A percentile compares a stretch with the other conserved stretches of the same genome.
These are phyloP conservation scores for Rachycentron canadum DNA, from an alignment of 2,797 vertebrate species.

Conservation along the genomic window DNA sequence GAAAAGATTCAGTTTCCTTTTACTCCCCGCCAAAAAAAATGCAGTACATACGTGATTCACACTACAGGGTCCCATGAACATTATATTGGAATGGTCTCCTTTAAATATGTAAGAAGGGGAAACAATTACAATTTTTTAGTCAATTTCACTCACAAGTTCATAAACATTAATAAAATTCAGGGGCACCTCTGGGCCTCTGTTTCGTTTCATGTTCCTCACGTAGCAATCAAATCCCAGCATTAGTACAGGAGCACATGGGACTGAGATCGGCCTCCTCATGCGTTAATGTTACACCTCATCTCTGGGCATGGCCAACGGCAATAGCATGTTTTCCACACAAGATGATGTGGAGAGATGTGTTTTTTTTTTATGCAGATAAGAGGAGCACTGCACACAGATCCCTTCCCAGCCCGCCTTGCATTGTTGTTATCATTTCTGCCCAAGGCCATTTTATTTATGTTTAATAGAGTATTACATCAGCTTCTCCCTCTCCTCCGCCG, in stretches of 20 bases:
- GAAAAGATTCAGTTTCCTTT: slow-evolving; percentile 8
- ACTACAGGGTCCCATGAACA: not conserved
- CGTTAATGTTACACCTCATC: slow-evolving; percentile 64
- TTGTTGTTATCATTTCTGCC: slow-evolving; percentile 49
- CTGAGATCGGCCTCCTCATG: slow-evolving; percentile 45
- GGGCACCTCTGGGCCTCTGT: slow-evolving; percentile 29
- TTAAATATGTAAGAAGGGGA: slow-evolving; percentile 10
- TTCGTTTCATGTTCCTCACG: slow-evolving; percentile 20
- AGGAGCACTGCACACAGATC: slow-evolving; percentile 15
- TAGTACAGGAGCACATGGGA: slow-evolving; percentile 25
- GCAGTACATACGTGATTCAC: slow-evolving; percentile 1
- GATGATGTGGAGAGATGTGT: slow-evolving; percentile 32
- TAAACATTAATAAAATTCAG: slow-evolving; percentile 22
- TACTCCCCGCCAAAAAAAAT: slow-evolving; percentile 5
- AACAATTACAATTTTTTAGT: slow-evolving; percentile 25
- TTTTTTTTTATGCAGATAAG: slow-evolving; percentile 66
- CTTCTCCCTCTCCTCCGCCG: slow-evolving; percentile 19
- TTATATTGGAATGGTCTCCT: not conserved
- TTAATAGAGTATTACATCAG: slow-evolving; percentile 61
- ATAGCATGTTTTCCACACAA: slow-evolving; percentile 50
- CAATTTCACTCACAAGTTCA: slow-evolving; percentile 18
- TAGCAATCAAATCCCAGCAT: slow-evolving; percentile 24
- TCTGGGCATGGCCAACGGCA: slow-evolving; percentile 56
- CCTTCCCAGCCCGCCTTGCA: slow-evolving; percentile 4
- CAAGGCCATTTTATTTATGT: slow-evolving; percentile 60